A percentile compares a stretch with the other conserved stretches of the same genome.
Evolutionary conservation across 2,113 vertebrate genomes (phyloP).

Genomic region (Passer montanus): DNA sequence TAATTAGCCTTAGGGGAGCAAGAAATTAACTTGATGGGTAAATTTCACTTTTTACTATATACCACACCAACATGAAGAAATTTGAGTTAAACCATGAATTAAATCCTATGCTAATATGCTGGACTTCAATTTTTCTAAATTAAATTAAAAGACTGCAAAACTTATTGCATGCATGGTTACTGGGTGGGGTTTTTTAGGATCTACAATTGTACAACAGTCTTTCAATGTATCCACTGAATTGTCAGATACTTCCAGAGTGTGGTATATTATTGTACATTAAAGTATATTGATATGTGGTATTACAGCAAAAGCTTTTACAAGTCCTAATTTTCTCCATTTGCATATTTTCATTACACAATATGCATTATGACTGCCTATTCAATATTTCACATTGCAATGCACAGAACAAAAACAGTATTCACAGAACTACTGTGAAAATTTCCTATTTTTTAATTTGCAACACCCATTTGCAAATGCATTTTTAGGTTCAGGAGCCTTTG

Average conservation of each 20-base stretch:
- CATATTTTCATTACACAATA: not conserved
- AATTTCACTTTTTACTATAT: constrained; percentile 52
- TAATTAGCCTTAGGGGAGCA: constrained; percentile 69
- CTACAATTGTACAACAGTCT: not conserved
- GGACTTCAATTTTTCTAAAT: constrained; percentile 44
- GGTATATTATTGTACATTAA: not conserved
- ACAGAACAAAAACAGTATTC: not conserved
- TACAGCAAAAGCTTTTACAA: not conserved
- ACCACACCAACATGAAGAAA: not conserved
- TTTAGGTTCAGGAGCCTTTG: constrained; percentile 14
- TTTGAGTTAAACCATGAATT: constrained; percentile 20
- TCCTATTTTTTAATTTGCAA: constrained; percentile 5
- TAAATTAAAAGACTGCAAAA: constrained; percentile 22
- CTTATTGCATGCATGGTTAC: not conserved
- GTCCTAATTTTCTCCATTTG: not conserved
- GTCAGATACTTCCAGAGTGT: not conserved
- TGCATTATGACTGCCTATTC: not conserved
- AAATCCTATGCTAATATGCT: not conserved
- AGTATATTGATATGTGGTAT: not conserved
- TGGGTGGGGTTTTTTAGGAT: not conserved
- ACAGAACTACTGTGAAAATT: constrained; percentile 11
- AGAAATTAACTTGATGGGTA: constrained; percentile 67
- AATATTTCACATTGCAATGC: not conserved
- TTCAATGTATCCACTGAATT: constrained; percentile 22
- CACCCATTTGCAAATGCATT: constrained; percentile 27